Percentiles rank a stretch among this genome's conserved stretches.
These are phyloP conservation scores for Synanthedon andrenaeformis DNA, from an alignment of 2,888 invertebrate genomes.

Conservation along the genomic window DNA sequence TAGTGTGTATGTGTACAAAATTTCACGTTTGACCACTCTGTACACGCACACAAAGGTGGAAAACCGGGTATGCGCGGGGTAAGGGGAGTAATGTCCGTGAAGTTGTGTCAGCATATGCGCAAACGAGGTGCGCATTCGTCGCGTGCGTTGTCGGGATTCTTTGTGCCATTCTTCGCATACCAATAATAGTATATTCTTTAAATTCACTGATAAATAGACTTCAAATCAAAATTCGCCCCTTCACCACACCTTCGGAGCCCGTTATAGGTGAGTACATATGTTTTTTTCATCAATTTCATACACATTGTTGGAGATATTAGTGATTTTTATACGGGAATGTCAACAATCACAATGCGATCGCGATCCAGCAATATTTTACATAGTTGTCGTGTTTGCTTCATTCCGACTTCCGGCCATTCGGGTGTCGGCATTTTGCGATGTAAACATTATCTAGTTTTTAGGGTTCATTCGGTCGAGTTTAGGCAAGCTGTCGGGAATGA, in stretches of 20 bases:
- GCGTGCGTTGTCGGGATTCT: conserved; percentile 96
- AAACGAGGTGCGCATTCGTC: conserved; percentile 84
- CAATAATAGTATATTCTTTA: conserved; percentile 82
- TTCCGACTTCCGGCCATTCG: conserved; percentile 69
- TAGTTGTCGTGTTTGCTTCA: conserved; percentile 80
- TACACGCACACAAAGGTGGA: conserved; percentile 42
- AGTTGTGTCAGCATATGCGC: conserved; percentile 83
- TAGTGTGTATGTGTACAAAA: conserved; percentile 55
- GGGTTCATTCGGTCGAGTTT: conserved; percentile 41
- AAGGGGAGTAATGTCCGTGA: conserved; percentile 67
- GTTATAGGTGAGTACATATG: conserved; percentile 79
- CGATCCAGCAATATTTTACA: conserved; percentile 83
- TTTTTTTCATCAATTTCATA: conserved; percentile 72
- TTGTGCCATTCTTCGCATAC: conserved; percentile 98
- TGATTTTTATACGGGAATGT: conserved; percentile 77
- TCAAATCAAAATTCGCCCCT: conserved; percentile 75
- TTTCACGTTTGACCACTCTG: conserved; percentile 71
- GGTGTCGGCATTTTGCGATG: conserved; percentile 69
- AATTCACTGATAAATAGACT: conserved; percentile 77
- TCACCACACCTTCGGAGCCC: conserved; percentile 73
- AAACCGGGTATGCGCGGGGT: conserved; percentile 62
- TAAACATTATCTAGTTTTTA: conserved; percentile 68
- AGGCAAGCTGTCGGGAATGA: conserved; percentile 60
- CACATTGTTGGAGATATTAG: conserved; percentile 71
- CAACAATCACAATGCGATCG: conserved; percentile 81